phyloP scores from a whole-genome alignment of 2,797 vertebrate genomes.

The Argya squamiceps region DNA sequence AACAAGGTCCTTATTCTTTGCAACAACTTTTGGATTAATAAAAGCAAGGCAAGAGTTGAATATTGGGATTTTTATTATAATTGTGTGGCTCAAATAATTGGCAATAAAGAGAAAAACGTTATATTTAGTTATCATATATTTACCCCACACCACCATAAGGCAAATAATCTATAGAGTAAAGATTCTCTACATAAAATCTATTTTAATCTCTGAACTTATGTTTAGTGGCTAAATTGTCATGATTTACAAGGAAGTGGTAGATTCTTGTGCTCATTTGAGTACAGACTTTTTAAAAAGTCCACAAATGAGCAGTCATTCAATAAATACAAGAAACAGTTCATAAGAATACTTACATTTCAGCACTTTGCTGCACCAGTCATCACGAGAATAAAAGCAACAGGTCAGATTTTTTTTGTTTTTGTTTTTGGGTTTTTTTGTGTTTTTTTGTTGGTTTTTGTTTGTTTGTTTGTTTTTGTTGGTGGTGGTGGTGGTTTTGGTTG shows the following conservation, averaged over 20 bases:
- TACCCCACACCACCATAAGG: background rate
- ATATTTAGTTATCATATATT: background rate
- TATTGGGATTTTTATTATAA: background rate
- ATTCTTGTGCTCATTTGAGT: constrained; percentile 34
- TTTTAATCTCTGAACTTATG: constrained; percentile 13
- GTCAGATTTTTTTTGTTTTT: background rate
- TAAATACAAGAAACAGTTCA: background rate
- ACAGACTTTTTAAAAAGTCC: background rate
- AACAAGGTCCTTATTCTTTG: background rate
- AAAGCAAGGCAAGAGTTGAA: background rate
- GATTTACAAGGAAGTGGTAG: constrained; percentile 54
- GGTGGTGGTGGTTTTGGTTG: too few relatives aligned
- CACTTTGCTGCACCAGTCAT: background rate
- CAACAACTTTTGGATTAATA: background rate
- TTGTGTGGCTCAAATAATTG: background rate
- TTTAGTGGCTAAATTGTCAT: constrained; percentile 9
- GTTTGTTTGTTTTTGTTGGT: too few relatives aligned
- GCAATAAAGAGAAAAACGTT: background rate
- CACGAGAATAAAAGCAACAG: background rate
- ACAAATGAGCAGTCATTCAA: background rate
- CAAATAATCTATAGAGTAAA: constrained; percentile 21
- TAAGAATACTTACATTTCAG: background rate
- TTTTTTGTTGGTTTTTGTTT: too few relatives aligned
- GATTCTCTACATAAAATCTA: background rate
- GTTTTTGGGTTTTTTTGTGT: background rate